Conservation (phyloP, 2,113 vertebrate species). For the Triplophysa tibetana region DNA sequence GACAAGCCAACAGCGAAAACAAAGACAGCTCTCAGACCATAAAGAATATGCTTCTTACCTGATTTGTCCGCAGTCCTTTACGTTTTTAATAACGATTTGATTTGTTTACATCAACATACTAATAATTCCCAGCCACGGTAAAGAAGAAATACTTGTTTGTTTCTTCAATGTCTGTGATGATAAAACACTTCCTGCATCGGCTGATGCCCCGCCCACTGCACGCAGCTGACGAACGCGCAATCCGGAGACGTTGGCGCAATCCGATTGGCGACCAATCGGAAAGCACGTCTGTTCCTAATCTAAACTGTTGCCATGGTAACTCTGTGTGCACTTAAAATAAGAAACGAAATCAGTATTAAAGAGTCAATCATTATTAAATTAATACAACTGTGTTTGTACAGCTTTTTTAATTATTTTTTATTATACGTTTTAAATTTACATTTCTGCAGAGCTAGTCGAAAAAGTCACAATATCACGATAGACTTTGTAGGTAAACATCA, state of each 20-base stretch:
- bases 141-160: conserved; percentile 1
- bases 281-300: background rate
- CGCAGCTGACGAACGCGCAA: conserved; percentile 4
- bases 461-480: no score
- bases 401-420: no score
- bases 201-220: background rate
- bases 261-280: background rate
- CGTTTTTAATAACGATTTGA: background rate
- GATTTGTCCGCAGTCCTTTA: background rate
- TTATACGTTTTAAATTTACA: no score
- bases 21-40: background rate
- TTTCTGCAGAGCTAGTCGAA: no score
- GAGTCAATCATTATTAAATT: no score
- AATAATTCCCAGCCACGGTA: background rate
- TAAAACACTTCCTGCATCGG: background rate
- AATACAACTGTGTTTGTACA: no score
- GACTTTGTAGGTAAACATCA: no score
- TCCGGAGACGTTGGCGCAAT: no score
- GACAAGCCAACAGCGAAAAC: conserved; percentile 11
- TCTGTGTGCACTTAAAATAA: no score
- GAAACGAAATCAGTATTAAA: no score
- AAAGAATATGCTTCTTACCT: background rate
- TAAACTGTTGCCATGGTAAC: no score
- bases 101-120: background rate
- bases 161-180: background rate